Percentiles rank a stretch among this genome's conserved stretches.
Evolutionary conservation across 2,888 invertebrate genomes (phyloP).

Genomic region (Cerceris rybyensis): DNA sequence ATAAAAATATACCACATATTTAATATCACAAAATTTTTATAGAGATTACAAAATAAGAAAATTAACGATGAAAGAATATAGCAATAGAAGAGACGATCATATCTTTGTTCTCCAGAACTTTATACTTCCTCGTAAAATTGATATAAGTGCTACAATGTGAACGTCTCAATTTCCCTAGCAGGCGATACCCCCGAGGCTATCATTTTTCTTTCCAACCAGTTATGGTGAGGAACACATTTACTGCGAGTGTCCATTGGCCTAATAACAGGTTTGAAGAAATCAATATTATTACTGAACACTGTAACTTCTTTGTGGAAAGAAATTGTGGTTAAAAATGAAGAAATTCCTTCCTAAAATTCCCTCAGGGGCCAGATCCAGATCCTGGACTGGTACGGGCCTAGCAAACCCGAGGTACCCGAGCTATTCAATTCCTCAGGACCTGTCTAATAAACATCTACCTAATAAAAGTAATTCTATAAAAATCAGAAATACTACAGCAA

Average conservation of each 20-base stretch:
- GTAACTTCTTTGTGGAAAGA: neutral
- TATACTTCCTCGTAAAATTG: conserved; percentile 26
- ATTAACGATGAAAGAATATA: neutral
- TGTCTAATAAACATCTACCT: too few relatives aligned
- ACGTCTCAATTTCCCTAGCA: conserved; percentile 49
- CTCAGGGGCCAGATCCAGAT: neutral
- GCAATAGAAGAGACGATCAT: neutral
- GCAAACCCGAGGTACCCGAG: too few relatives aligned
- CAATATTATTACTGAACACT: neutral
- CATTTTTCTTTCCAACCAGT: conserved; percentile 15
- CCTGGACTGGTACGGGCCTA: too few relatives aligned
- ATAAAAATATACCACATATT: too few relatives aligned
- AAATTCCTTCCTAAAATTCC: neutral
- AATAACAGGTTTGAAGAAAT: conserved; percentile 14
- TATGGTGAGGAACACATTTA: conserved; percentile 39
- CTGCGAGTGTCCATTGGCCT: conserved; percentile 42
- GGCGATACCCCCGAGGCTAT: conserved; percentile 20
- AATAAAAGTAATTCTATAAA: too few relatives aligned
- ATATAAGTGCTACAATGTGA: conserved; percentile 29
- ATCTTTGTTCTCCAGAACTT: neutral
- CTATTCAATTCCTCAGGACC: too few relatives aligned
- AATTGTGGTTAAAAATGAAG: neutral
- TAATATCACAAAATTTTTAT: too few relatives aligned
- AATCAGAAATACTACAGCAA: too few relatives aligned
- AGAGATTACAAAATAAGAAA: too few relatives aligned